Conservation (phyloP, 2,888 invertebrate species). For the Hetaerina titia region DNA sequence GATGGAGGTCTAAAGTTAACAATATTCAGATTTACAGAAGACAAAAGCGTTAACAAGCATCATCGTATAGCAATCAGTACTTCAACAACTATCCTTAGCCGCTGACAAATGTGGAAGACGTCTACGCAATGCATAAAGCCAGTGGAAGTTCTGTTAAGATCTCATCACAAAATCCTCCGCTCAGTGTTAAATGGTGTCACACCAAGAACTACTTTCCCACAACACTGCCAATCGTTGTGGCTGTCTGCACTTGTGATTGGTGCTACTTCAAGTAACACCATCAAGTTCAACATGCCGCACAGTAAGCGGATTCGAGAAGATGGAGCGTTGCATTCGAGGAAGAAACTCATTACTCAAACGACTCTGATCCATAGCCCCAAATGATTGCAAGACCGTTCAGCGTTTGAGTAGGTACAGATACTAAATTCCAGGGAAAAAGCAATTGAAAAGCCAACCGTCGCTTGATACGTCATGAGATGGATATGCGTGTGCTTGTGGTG, state of each 20-base stretch:
- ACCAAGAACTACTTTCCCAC: background rate
- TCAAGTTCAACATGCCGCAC: background rate
- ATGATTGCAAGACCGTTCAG: background rate
- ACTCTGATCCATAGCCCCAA: background rate
- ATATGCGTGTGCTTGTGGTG: background rate
- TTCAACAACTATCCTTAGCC: no score
- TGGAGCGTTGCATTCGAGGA: background rate
- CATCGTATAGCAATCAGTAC: no score
- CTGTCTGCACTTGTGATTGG: background rate
- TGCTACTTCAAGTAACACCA: background rate
- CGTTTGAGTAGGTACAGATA: background rate
- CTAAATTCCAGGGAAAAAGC: background rate
- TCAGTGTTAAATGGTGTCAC: background rate
- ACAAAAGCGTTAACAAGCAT: no score
- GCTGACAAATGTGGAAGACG: no score
- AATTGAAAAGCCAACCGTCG: background rate
- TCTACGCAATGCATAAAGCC: background rate
- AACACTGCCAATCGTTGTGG: background rate
- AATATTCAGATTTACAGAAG: no score
- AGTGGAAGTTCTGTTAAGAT: background rate
- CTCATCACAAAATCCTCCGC: background rate
- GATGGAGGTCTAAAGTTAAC: no score
- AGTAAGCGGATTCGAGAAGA: background rate
- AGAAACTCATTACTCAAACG: background rate
- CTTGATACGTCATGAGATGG: background rate